phyloP scores from a whole-genome alignment of 2,888 invertebrate genomes.

The Cryptops parisi region DNA sequence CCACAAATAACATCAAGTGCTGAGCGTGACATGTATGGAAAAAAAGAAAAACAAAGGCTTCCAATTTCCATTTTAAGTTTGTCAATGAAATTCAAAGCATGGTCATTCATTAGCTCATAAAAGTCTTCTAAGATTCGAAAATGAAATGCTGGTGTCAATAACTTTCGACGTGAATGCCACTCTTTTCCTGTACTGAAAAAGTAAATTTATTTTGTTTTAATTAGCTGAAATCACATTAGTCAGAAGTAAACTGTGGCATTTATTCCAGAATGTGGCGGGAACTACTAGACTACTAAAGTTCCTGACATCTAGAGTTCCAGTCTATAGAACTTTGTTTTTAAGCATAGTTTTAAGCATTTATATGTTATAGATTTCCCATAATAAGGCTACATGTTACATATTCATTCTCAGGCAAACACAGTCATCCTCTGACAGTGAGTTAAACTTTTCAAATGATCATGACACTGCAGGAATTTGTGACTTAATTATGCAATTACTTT shows the following conservation, averaged over 20 bases:
- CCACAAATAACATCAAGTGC: background rate
- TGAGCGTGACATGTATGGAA: slow-evolving; percentile 24
- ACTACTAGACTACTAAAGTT: too few species aligned
- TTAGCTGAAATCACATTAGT: background rate
- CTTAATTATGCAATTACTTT: background rate
- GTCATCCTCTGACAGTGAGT: too few species aligned
- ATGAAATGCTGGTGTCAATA: slow-evolving; percentile 39
- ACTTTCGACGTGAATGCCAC: slow-evolving; percentile 34
- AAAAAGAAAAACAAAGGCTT: too few species aligned
- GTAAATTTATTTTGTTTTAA: slow-evolving; percentile 12
- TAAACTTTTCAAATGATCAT: too few species aligned
- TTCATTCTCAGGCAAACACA: too few species aligned
- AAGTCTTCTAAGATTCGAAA: slow-evolving; percentile 39
- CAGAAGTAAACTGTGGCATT: too few species aligned
- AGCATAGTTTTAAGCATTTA: too few species aligned
- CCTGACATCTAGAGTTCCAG: too few species aligned
- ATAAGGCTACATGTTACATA: too few species aligned
- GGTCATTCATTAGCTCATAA: slow-evolving; percentile 36
- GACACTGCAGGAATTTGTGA: too few species aligned
- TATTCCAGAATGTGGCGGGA: background rate
- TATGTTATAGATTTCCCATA: too few species aligned
- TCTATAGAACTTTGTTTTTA: too few species aligned
- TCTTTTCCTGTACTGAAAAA: slow-evolving; percentile 31
- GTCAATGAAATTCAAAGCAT: slow-evolving; percentile 29
- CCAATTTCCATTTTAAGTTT: slow-evolving; percentile 24